Percentiles rank a stretch among this genome's conserved stretches.
These are phyloP conservation scores for Metopolophium dirhodum DNA, from an alignment of 1,140 invertebrate species.

Conservation along the genomic window DNA sequence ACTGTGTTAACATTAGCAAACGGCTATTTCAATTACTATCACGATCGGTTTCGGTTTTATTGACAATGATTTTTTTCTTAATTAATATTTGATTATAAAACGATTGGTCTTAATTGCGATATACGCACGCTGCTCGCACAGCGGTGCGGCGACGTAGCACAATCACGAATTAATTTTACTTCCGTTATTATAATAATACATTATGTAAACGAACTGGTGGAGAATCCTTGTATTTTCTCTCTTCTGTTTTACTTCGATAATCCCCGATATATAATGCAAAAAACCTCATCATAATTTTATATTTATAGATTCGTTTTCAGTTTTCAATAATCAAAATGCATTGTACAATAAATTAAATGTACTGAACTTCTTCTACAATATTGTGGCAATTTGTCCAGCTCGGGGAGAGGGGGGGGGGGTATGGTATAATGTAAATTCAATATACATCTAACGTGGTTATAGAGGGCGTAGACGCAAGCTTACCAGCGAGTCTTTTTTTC, in stretches of 20 bases:
- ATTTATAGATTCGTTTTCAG: background rate
- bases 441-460: background rate
- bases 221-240: background rate
- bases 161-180: background rate
- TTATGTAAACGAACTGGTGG: background rate
- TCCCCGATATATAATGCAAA: background rate
- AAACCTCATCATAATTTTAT: background rate
- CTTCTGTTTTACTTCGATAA: background rate
- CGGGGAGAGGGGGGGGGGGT: no score
- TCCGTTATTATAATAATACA: background rate
- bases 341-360: background rate
- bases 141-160: background rate
- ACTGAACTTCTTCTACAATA: background rate
- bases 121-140: background rate
- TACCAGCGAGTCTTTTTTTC: background rate
- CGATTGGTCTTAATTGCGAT: conserved; percentile 38
- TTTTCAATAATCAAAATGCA: background rate
- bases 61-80: conserved; percentile 16
- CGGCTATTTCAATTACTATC: background rate
- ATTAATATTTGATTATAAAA: conserved; percentile 38
- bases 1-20: background rate
- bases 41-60: background rate
- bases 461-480: background rate
- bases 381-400: background rate
- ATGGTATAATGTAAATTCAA: background rate